These are phyloP conservation scores for Myotis findleyi DNA, from an alignment of 2,797 vertebrate species.

Conservation along the genomic window DNA sequence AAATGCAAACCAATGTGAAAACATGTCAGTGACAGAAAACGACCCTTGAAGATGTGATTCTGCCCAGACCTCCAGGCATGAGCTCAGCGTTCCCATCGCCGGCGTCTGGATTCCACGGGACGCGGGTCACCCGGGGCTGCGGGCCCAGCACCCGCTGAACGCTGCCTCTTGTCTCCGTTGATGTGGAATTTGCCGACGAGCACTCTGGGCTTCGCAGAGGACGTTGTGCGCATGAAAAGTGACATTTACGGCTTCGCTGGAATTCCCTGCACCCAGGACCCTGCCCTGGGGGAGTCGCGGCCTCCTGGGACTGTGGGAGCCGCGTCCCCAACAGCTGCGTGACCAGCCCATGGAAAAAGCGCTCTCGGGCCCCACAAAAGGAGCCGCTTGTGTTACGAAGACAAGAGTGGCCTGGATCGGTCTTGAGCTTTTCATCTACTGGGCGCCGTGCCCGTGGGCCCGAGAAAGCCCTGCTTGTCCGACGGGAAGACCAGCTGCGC, in stretches of 20 bases:
- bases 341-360: constrained; percentile 69
- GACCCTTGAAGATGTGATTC: neutral
- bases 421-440: constrained; percentile 58
- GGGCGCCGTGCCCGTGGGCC: constrained; percentile 60
- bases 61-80: neutral
- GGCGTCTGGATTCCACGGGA: neutral
- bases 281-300: constrained; percentile 33
- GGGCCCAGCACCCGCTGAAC: constrained; percentile 5
- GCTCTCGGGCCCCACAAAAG: constrained; percentile 59
- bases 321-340: constrained; percentile 66
- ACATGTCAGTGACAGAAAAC: neutral
- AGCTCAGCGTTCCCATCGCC: neutral
- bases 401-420: constrained; percentile 67
- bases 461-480: constrained; percentile 67
- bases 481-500: constrained; percentile 47
- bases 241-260: constrained; percentile 59
- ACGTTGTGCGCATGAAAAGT: neutral
- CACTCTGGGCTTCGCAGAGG: neutral
- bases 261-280: constrained; percentile 67
- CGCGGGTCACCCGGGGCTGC: neutral
- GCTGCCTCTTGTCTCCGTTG: constrained; percentile 30
- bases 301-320: constrained; percentile 67
- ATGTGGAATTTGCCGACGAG: neutral
- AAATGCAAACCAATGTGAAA: neutral
- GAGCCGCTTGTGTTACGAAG: constrained; percentile 72